These are phyloP conservation scores for Heliconius cydno DNA, from an alignment of 2,888 invertebrate genomes.

Conservation along the genomic window DNA sequence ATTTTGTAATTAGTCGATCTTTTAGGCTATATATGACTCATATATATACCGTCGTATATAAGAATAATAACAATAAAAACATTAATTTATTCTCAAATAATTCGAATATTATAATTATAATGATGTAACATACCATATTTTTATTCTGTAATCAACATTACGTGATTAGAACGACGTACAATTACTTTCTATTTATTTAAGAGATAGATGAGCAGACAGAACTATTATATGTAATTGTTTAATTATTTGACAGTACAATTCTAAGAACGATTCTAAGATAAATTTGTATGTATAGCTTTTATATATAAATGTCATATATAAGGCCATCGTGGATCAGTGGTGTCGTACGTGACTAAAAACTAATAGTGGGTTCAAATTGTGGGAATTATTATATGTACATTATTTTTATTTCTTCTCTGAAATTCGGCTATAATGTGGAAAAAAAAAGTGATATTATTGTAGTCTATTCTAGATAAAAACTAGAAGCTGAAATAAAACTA, in stretches of 20 bases:
- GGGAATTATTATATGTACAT: not conserved
- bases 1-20: no score
- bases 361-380: not conserved
- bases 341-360: no score
- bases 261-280: constrained; percentile 36
- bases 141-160: not conserved
- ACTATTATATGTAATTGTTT: constrained; percentile 7
- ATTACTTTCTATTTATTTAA: constrained; percentile 5
- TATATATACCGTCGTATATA: not conserved
- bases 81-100: not conserved
- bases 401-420: not conserved
- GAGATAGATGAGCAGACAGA: not conserved
- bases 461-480: no score
- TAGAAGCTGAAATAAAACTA: no score
- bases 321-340: no score
- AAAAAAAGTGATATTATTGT: constrained; percentile 1
- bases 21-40: no score
- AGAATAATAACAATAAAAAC: not conserved
- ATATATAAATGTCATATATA: no score
- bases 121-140: not conserved
- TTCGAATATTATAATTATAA: not conserved
- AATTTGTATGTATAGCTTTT: not conserved
- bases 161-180: not conserved
- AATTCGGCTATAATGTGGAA: not conserved
- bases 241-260: constrained; percentile 35